phyloP scores from a whole-genome alignment of 2,797 vertebrate genomes.

The Diglossa cyanea region DNA sequence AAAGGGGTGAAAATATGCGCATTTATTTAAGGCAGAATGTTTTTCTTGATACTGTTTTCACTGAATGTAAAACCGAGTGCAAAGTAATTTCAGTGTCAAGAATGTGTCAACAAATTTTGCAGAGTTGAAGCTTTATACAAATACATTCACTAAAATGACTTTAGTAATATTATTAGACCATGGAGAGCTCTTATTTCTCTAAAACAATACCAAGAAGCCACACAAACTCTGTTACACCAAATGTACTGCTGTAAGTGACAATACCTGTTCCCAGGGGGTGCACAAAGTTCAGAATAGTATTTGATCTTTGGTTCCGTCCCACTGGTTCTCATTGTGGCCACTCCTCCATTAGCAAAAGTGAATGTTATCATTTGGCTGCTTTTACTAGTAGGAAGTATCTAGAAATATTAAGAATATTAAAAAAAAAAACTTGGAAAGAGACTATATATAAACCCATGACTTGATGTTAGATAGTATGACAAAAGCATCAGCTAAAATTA shows the following conservation, averaged over 20 bases:
- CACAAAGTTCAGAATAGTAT: slow-evolving; percentile 94
- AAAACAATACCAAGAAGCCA: background rate
- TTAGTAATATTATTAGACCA: background rate
- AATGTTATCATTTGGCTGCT: slow-evolving; percentile 99
- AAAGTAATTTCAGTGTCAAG: background rate
- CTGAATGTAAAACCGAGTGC: background rate
- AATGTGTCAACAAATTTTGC: background rate
- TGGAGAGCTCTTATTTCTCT: background rate
- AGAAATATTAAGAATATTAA: background rate
- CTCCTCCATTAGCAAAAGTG: slow-evolving; percentile 90
- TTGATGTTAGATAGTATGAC: background rate
- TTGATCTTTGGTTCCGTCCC: slow-evolving; percentile 98
- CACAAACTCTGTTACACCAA: background rate
- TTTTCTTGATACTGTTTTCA: background rate
- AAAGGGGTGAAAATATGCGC: background rate
- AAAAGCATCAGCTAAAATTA: background rate
- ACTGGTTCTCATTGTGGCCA: slow-evolving; percentile 96
- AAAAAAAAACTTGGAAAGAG: background rate
- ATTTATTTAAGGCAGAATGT: background rate
- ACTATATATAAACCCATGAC: background rate
- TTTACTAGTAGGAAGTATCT: slow-evolving; percentile 92
- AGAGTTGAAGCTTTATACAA: background rate
- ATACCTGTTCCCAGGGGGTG: slow-evolving; percentile 94
- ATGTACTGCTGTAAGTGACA: background rate
- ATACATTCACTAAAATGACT: background rate